phyloP scores from a whole-genome alignment of 2,888 invertebrate genomes.

The Emmelina monodactyla region DNA sequence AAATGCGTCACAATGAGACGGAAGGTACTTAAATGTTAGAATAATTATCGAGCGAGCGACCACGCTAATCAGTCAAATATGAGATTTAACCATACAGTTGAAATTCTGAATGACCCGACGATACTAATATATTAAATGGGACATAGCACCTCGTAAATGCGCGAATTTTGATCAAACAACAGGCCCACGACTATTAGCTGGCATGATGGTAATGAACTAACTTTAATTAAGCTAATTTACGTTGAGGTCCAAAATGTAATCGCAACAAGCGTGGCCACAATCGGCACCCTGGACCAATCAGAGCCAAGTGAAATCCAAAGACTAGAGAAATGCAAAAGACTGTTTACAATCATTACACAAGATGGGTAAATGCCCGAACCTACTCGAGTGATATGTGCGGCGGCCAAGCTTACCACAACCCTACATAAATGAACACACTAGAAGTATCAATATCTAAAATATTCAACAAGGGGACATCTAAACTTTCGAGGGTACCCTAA shows the following conservation, averaged over 20 bases:
- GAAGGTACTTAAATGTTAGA: slow-evolving; percentile 14
- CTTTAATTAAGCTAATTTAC: no score
- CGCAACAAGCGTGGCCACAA: slow-evolving; percentile 27
- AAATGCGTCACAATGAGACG: slow-evolving; percentile 28
- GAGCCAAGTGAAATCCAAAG: slow-evolving; percentile 41
- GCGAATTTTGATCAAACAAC: no score
- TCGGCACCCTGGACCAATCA: slow-evolving; percentile 30
- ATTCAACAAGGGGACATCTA: slow-evolving; percentile 33
- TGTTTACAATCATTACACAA: neutral
- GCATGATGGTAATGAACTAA: no score
- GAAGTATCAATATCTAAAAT: slow-evolving; percentile 29
- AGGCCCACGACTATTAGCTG: no score
- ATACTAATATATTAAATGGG: no score
- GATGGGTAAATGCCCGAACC: neutral
- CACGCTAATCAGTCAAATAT: no score
- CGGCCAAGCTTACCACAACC: slow-evolving; percentile 19
- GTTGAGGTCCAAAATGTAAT: no score
- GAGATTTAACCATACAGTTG: no score
- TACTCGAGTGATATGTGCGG: neutral
- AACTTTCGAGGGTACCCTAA: no score
- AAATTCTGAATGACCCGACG: no score
- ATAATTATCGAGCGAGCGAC: no score
- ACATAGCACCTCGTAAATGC: no score
- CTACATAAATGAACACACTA: slow-evolving; percentile 36
- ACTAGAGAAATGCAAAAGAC: slow-evolving; percentile 63